Conservation (phyloP, 2,113 vertebrate genomes). For the Hyperoodon ampullatus region DNA sequence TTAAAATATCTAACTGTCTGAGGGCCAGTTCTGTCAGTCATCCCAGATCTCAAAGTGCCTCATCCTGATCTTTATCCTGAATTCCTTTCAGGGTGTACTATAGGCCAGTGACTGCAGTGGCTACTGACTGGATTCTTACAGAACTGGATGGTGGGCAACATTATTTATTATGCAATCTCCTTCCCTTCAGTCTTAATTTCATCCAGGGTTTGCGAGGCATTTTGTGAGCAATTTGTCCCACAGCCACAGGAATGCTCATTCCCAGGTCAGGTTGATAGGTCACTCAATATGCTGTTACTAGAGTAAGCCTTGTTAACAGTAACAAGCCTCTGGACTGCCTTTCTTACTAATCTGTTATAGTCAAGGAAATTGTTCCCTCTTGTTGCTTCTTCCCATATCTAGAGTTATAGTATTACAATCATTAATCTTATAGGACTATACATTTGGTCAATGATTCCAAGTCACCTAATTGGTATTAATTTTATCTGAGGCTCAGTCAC, state of each 20-base stretch:
- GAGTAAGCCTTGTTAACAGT: background rate
- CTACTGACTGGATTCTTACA: background rate
- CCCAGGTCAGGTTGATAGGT: background rate
- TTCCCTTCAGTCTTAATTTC: background rate
- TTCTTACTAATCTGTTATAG: background rate
- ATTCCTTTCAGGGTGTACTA: background rate
- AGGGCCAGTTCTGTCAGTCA: background rate
- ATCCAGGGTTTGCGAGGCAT: background rate
- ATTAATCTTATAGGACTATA: background rate
- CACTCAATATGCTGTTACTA: background rate
- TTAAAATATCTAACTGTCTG: background rate
- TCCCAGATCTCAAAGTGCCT: background rate
- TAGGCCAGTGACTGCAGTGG: background rate
- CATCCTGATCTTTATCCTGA: background rate
- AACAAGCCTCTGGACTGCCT: background rate
- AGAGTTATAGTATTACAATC: background rate
- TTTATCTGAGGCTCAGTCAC: background rate
- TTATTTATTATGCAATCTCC: too few relatives aligned
- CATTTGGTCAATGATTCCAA: background rate
- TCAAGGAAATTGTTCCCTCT: background rate
- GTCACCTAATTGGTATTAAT: background rate
- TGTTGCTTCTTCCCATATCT: background rate
- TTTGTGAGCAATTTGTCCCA: background rate
- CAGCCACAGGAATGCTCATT: background rate
- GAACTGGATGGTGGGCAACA: background rate